Evolutionary conservation across 2,113 vertebrate species (phyloP), one percentile per base, ranked within the genome.

Genomic region (Hippoglossus stenolepis): DNA sequence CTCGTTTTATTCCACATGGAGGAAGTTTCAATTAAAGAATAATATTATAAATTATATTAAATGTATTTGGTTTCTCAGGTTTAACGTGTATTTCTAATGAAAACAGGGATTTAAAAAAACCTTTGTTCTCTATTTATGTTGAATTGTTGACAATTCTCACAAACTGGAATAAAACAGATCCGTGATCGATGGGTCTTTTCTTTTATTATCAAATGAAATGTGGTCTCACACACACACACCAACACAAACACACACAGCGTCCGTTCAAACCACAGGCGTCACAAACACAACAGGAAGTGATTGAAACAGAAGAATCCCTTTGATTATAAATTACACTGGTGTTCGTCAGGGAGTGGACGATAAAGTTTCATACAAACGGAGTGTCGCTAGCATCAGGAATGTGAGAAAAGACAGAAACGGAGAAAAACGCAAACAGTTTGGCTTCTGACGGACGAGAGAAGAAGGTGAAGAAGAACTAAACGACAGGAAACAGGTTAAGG

Each of bases 331-430:
- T 65, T 18, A 66, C 13, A 59, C 1, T 12, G 18, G 18, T 26
- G 21, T 56, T 18, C 1, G 3, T 35, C 28, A 35, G 64, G 49
- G 23, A 1, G 70, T 40, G 57, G 7, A 26, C 14, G 20, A 23
- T 24, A 20, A 65, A 59, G 20, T 38, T 40, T 71, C 2, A 15
- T 54, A 61, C 43, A 61, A 40, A 51, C 18, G 77, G 70, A 79
- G 77, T 61, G 77, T 54, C 0, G 6, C 24, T 12, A 0, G n/a
- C 2, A 26, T 14, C 31, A 73, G 80, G 70, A 83, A 83, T 61
- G 75, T 65, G 69, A 2, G 31, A 21, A 15, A 45, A 38, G 12
- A 17, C 2, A 4, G 26, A 47, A 17, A 49, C 2, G 5, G 2
- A 20, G 13, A 4, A n/a, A 59, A 5, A 67, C 5, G 7, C 6